Evolutionary conservation across 2,888 invertebrate species (phyloP), one percentile per base, ranked within the genome.

Genomic region (Xiphydria camelus): DNA sequence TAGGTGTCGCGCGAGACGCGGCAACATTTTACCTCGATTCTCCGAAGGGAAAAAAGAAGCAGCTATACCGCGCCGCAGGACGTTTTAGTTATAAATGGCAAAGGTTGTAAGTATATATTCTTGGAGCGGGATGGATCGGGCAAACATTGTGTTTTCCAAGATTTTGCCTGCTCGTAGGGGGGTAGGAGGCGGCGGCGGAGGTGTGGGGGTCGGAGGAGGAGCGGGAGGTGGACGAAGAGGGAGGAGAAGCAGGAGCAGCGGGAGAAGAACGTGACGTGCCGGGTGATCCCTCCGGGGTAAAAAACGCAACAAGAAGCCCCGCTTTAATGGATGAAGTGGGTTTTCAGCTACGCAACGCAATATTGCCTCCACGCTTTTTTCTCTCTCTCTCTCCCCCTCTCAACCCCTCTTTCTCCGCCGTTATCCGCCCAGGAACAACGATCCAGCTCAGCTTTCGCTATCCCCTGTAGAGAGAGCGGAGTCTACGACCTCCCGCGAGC

Each of bases 321-420:
- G 66, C 62, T 66, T 70, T 68, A 70, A 70, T 70, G 70, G 66
- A 68, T 62, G 63, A 70, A 70, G 66, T 65, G 66, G 67, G 67
- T 70, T 69, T 65, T 59, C 62, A 65, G 59, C 62, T 58, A 60
- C 64, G 56, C 54, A 55, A 57, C 56, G 62, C 61, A 58, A 66
- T 68, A 68, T 66, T 65, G 63, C 62, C 68, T 64, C 62, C 62
- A 59, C 57, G 58, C 59, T 60, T 59, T 58, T 59, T 37, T 34
- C 17, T 22, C 17, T 29, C 12, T 21, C 14, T 4, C 18, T 23
- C 31, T 32, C 31, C 36, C 37, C 25, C 23, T 38, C 18, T 35
- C 25, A 20, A n/a, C n/a, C n/a, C n/a, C 3, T 6, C 17, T 18
- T 9, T 34, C 34, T 20, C 6, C 15, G 12, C 2, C 29, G 12